These are phyloP conservation scores for Rhingia rostrata DNA, from an alignment of 2,888 invertebrate genomes.

Conservation along the genomic window DNA sequence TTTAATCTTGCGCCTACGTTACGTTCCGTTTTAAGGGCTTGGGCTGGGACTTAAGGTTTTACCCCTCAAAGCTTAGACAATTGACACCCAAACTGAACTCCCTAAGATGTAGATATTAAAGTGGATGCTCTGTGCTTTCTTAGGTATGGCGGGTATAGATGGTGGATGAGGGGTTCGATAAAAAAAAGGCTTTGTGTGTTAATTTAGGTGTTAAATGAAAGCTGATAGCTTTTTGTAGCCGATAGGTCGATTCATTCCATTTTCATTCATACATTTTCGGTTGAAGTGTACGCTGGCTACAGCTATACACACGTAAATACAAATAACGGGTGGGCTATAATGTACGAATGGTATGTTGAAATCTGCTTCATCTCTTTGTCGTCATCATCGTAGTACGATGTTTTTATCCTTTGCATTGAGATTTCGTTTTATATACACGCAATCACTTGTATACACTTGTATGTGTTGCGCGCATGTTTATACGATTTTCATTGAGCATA, in stretches of 20 bases:
- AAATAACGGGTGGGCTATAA: no score
- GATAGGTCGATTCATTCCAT: slow-evolving; percentile 11
- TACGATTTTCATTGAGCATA: slow-evolving; percentile 23
- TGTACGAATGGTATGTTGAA: no score
- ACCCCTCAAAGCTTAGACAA: slow-evolving; percentile 46
- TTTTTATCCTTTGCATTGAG: background rate
- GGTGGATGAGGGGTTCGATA: background rate
- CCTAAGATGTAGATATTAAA: slow-evolving; percentile 1
- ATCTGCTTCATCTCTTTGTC: no score
- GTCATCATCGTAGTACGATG: no score
- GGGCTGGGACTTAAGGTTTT: slow-evolving; percentile 16
- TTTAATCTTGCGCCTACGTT: slow-evolving; percentile 17
- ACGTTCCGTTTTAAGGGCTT: background rate
- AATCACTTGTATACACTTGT: background rate
- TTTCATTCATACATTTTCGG: slow-evolving; percentile 45
- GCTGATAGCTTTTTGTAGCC: slow-evolving; percentile 12
- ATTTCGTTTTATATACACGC: background rate
- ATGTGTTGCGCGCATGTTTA: background rate
- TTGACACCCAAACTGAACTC: background rate
- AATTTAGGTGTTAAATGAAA: slow-evolving; percentile 8
- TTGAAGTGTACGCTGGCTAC: slow-evolving; percentile 18
- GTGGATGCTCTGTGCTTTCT: slow-evolving; percentile 46
- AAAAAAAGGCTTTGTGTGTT: slow-evolving; percentile 2
- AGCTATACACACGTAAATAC: background rate
- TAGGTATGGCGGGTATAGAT: background rate